Evolutionary conservation across 1,140 invertebrate species (phyloP), one percentile per base, ranked within the genome.

Genomic region (Thalassaphorura encarpata): DNA sequence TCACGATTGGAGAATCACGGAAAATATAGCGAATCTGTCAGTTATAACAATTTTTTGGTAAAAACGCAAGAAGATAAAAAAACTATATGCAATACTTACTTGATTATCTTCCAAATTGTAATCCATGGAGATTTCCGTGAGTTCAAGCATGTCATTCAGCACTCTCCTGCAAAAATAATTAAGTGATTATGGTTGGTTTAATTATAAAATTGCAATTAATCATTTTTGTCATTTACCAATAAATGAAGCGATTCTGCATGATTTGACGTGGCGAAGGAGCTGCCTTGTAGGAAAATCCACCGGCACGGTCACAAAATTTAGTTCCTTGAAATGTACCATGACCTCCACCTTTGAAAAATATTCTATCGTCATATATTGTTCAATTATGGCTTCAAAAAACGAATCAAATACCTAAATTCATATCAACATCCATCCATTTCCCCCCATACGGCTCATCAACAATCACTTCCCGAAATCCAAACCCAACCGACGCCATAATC

Each of bases 241-340:
- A 62, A 42, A 65, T 65, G 39, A 60, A 53, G 15, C 56, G 43
- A 48, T 65, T 59, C 40, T 64, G 52, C 21, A 60, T 36, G 21
- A 52, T 54, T 5, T 42, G 52, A 23, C 46, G 48, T 23, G 60
- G 48, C n/a, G 55, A 49, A 21, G 54, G 26, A 26, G 28, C 33
- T 27, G 48, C 16, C 26, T 52, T 57, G 55, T 65, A 65, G 13
- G 63, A 59, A 53, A 57, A 65, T 27, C 63, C 63, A 15, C 63
- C 60, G 21, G 59, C 63, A 36, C 36, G 59, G 51, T 65, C 63
- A 1, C 56, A 65, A 41, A 62, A 65, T 42, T 65, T 65, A 16
- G 57, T 58, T 53, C 63, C 63, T 57, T 65, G 63, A 36, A 65
- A 65, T 15, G 63, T 65, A 16, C 49, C 55, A 33, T 65, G 63